These are phyloP conservation scores for Lordiphosa mommai DNA, from an alignment of 1,140 invertebrate species.

Conservation along the genomic window DNA sequence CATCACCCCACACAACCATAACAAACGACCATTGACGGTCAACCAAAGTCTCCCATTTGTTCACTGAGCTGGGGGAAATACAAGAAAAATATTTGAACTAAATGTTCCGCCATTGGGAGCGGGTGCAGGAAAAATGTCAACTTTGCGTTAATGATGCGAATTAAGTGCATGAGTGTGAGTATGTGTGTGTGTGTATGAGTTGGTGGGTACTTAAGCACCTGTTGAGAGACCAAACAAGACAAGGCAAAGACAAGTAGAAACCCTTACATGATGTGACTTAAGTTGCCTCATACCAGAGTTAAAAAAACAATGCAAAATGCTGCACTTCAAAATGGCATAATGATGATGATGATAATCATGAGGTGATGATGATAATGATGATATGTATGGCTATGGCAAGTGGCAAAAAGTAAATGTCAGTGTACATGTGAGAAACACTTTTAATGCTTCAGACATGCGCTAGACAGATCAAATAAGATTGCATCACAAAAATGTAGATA, in stretches of 20 bases:
- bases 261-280: slow-evolving; percentile 44
- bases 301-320: slow-evolving; percentile 50
- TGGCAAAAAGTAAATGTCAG: slow-evolving; percentile 33
- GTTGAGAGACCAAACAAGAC: slow-evolving; percentile 32
- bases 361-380: slow-evolving; percentile 30
- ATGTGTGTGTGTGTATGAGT: background rate
- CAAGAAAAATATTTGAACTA: slow-evolving; percentile 33
- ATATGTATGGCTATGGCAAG: slow-evolving; percentile 26
- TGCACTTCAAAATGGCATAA: slow-evolving; percentile 49
- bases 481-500: slow-evolving; percentile 21
- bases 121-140: slow-evolving; percentile 37
- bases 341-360: slow-evolving; percentile 23
- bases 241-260: slow-evolving; percentile 25
- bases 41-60: too few species aligned
- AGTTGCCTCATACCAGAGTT: slow-evolving; percentile 23
- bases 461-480: slow-evolving; percentile 27
- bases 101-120: slow-evolving; percentile 12
- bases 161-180: slow-evolving; percentile 25
- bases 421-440: slow-evolving; percentile 58
- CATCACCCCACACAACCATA: background rate
- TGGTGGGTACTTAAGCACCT: slow-evolving; percentile 37
- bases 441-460: slow-evolving; percentile 46
- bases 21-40: background rate
- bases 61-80: slow-evolving; percentile 14
- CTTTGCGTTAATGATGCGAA: slow-evolving; percentile 52